Evolutionary conservation across 2,797 vertebrate genomes (phyloP), one percentile per base, ranked within the genome.

Genomic region (Micrastur ruficollis): DNA sequence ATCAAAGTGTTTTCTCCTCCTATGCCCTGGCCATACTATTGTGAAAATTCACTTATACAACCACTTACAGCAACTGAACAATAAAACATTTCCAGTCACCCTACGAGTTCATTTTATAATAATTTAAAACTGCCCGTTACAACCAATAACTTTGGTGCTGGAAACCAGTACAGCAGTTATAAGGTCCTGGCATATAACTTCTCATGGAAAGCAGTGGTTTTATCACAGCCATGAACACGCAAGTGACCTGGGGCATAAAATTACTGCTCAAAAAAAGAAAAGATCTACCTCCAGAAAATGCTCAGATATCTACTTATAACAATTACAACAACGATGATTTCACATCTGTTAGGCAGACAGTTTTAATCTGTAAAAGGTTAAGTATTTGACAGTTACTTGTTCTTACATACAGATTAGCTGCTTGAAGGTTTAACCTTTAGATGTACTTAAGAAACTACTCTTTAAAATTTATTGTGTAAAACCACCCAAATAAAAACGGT

Each of bases 341-440:
- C 95, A 92, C 97, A 95, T 98, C 95, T 98, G 96, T 96, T 97
- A 97, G 93, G 96, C 95, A 98, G 97, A 95, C 87, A 84, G 95
- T 96, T 98, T 97, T 97, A 97, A 97, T 98, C 97, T 97, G 96
- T 67, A 86, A 92, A 97, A 98, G 98, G 98, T 98, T 97, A 98
- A 98, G 96, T 95, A 93, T 98, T 97, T 97, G 97, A 97, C 96
- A 97, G 98, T 96, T 97, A 93, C 97, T 98, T 97, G 89, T 97
- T 98, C 97, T 97, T 97, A 96, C 95, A 87, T 96, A 97, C 90
- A 94, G 96, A 97, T 98, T 94, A 98, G 91, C 93, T 96, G 79
- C 92, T 92, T 94, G 91, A 95, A 96, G 92, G 86, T 98, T 97
- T 97, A 97, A 97, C 98, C 97, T 98, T 97, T 97, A 97, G 91